Base-by-base conservation (phyloP, 2,888 invertebrate species). In the Tholera decimalis region DNA sequence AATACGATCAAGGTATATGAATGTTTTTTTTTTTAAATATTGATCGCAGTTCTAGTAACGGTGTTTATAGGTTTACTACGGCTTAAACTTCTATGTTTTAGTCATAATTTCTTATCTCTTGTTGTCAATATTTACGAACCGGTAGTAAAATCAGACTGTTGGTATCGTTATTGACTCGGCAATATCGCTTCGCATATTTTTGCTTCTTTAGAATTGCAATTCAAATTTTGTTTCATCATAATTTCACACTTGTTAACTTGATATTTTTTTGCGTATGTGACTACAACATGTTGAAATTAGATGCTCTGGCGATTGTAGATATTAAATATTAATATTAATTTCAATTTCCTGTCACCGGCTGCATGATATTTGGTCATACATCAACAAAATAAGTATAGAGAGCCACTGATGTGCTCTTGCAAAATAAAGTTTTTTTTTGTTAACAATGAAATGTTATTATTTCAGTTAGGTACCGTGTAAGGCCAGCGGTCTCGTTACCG, bases 381-480 rank as follows among this genome's bases (percentile, higher is more conserved):
- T 24, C 9, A 69, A 66, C 0, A 1, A 26, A 69, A 66, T 0
- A 1, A 26, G 35, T 46, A 43, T 49, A 80, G 81, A 74, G 18
- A 15, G 35, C 15, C 15, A 57, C 64, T 65, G 7, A 4, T 26
- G 13, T 28, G 5, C 33, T 0, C 1, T 3, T 2, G 28, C 20
- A 11, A 24, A 24, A 24, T 35, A 35, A 35, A 15, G 13, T 11
- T 13, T 7, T 60, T 61, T 47, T 51, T 57, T 30, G 13, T 41
- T 39, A 53, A 39, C 37, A 26, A 6, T 30, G 3, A 43, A 51
- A 20, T 59, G 3, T 63, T 39, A 4, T 67, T 69, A 44, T 73
- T 78, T 70, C 68, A 78, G 79, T 62, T 53, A 78, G 79, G 60
- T 53, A 68, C 58, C 24, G 76, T 82, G 80, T 70, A 65, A 79